Evolutionary conservation across 2,113 vertebrate genomes (phyloP), one percentile per base, ranked within the genome.

Genomic region (Calypte anna): DNA sequence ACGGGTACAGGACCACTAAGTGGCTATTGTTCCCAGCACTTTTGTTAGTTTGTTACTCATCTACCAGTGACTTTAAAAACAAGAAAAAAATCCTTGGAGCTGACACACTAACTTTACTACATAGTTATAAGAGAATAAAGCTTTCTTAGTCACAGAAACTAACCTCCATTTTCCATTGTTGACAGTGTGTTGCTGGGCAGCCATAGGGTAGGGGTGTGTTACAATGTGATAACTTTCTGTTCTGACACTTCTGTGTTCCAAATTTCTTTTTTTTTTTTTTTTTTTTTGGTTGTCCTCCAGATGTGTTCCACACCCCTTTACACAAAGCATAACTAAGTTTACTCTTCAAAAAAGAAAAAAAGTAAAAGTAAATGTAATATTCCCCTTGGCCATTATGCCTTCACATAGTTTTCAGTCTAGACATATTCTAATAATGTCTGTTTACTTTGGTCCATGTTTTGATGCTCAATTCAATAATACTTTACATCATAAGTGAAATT

Each of bases 331-430:
- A 76, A 68, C 14, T 18, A 66, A 78, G 3, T 58, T 57, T 67
- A 5, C 9, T 53, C 44, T 36, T 36, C 3, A 44, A 51, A n/a
- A n/a, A 17, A 30, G 24, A 2, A 75, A 48, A 18, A 20, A 13
- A 14, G 20, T 20, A 48, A 48, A 3, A 27, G 5, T 12, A 51
- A 75, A 76, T 9, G 5, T 13, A 50, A 17, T 40, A 75, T 40
- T 80, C 67, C 46, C 21, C 38, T 76, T 82, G 63, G 19, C 18
- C 23, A 58, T 69, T 68, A 84, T 91, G 17, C 15, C 14, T 58
- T 90, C 40, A 59, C 28, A 48, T 38, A 90, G 31, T 20, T 86
- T 75, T 82, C 14, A 50, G 57, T 90, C 79, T 93, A 95, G 91
- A 85, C 51, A 11, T 46, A 67, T 58, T 78, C 30, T 58, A 44